A percentile compares a stretch with the other conserved stretches of the same genome.
phyloP scores from a whole-genome alignment of 2,113 vertebrate genomes.

The Alethe castanea region DNA sequence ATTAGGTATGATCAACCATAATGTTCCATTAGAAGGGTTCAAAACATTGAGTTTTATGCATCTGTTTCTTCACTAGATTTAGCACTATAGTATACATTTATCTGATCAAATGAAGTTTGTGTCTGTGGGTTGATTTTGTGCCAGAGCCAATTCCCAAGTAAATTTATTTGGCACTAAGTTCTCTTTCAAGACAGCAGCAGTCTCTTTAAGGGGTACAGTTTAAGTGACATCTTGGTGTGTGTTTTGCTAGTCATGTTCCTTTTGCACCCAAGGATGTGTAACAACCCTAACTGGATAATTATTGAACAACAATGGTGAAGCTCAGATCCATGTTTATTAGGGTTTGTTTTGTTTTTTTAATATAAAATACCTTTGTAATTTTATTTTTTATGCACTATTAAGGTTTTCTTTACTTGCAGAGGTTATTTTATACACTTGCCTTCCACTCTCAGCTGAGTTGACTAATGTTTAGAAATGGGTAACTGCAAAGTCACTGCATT shows the following conservation, averaged over 20 bases:
- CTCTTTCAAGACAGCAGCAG: neutral
- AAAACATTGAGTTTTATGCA: neutral
- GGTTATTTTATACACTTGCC: neutral
- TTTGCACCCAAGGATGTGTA: neutral
- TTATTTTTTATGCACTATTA: neutral
- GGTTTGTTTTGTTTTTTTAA: neutral
- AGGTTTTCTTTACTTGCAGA: neutral
- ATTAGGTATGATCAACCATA: conserved; percentile 23
- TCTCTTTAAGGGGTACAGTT: neutral
- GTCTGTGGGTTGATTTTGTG: conserved; percentile 44
- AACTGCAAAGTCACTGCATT: neutral
- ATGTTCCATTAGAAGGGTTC: conserved; percentile 25
- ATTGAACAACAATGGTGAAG: neutral
- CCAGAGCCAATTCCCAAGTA: conserved; percentile 5
- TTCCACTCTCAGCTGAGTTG: neutral
- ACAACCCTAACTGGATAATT: neutral
- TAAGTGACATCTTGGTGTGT: neutral
- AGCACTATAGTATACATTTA: neutral
- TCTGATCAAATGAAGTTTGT: conserved; percentile 42
- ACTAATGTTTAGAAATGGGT: neutral
- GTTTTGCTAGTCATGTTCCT: neutral
- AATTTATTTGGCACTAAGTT: neutral
- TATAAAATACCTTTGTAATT: neutral
- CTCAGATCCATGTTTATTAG: neutral
- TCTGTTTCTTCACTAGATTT: conserved; percentile 8